Conservation (phyloP, 1,140 invertebrate genomes). For the Lordiphosa collinella region DNA sequence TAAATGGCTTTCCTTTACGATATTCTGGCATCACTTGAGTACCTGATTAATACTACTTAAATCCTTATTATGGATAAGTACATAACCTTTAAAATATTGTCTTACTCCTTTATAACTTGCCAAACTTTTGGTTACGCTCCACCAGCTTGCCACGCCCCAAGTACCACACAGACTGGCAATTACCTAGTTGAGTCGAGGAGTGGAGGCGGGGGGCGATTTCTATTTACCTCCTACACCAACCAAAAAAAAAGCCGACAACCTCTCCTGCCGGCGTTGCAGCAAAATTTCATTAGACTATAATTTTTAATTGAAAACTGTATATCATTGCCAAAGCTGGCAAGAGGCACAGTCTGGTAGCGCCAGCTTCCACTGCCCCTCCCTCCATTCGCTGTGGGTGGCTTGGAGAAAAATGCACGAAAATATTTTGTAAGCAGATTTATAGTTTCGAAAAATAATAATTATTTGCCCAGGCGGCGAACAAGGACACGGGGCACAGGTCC, state of each 20-base stretch:
- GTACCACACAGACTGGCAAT: slow-evolving; percentile 21
- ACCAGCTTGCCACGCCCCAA: too few relatives aligned
- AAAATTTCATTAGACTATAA: slow-evolving; percentile 68
- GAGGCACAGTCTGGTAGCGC: slow-evolving; percentile 34
- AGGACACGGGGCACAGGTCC: slow-evolving; percentile 16
- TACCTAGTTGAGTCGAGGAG: slow-evolving; percentile 12
- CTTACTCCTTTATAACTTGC: too few relatives aligned
- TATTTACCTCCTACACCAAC: neutral
- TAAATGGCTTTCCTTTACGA: too few relatives aligned
- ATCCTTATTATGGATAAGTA: too few relatives aligned
- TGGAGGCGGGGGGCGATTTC: neutral
- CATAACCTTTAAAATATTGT: too few relatives aligned
- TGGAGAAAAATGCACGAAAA: slow-evolving; percentile 60
- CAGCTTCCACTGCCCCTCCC: neutral
- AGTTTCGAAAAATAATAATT: slow-evolving; percentile 73
- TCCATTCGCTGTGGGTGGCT: slow-evolving; percentile 9
- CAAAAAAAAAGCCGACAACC: slow-evolving; percentile 19
- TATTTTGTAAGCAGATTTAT: slow-evolving; percentile 73
- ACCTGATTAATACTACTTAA: too few relatives aligned
- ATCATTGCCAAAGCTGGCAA: slow-evolving; percentile 48
- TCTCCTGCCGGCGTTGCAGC: slow-evolving; percentile 34
- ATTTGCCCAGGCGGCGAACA: slow-evolving; percentile 62
- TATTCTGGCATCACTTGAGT: too few relatives aligned
- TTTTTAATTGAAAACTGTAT: slow-evolving; percentile 72
- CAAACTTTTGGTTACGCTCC: too few relatives aligned